phyloP scores from a whole-genome alignment of 2,888 invertebrate species.

The Branchellion lobata region DNA sequence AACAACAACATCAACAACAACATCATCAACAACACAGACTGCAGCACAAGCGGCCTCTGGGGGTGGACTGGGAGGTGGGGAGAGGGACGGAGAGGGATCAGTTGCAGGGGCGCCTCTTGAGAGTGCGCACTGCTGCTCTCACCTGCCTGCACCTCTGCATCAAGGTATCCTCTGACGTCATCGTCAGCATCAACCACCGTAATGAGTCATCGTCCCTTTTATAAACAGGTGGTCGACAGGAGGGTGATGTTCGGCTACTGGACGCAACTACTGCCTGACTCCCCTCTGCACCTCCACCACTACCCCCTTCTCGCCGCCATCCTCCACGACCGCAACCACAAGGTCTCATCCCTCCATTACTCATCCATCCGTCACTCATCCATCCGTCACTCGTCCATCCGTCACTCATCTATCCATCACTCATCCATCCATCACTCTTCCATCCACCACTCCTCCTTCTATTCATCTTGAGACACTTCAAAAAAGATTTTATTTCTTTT shows the following conservation, averaged over 20 bases:
- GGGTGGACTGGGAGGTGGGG: neutral
- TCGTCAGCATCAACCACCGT: neutral
- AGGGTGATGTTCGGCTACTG: conserved; percentile 74
- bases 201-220: conserved; percentile 63
- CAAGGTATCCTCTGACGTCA: neutral
- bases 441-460: too few species aligned
- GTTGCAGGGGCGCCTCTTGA: neutral
- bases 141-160: neutral
- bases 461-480: neutral
- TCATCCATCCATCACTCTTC: too few species aligned
- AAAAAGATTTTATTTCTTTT: too few species aligned
- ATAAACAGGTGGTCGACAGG: conserved; percentile 61
- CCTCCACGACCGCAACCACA: conserved; percentile 71
- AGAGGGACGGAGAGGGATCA: neutral
- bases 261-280: conserved; percentile 74
- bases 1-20: too few species aligned
- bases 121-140: neutral
- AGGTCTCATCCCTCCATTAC: conserved; percentile 54
- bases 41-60: neutral
- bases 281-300: conserved; percentile 54
- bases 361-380: neutral
- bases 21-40: neutral
- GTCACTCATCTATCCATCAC: too few species aligned
- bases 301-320: conserved; percentile 68
- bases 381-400: neutral